Base-by-base conservation (phyloP, 2,888 invertebrate species). In the Limnephilus auricula region DNA sequence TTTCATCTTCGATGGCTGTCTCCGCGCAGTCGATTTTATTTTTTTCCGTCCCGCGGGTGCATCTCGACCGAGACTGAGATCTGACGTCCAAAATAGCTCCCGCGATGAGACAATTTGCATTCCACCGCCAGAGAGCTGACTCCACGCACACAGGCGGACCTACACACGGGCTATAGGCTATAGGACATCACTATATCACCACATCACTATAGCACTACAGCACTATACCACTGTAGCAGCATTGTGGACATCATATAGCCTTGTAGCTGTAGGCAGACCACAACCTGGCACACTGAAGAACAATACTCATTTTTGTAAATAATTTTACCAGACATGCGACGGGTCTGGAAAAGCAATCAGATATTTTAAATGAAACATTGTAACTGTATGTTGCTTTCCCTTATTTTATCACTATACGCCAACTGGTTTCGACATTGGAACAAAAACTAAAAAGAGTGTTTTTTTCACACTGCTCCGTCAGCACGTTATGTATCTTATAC, bases 71-170 rank as follows among this genome's bases (percentile, higher is more conserved):
- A 83, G 91, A 92, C 90, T 91, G 90, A 91, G 90, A 92, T 93
- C 92, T 86, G 90, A 88, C 89, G 93, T 93, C 93, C 90, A 92
- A 93, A 93, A 93, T 93, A 93, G 90, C 93, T 92, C 91, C 85
- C 90, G 90, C 90, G 92, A 93, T 92, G 92, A 93, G 93, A 93
- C 93, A 92, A 93, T 93, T 93, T 93, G 93, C 93, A 93, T 93
- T 93, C 93, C 93, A 83, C 90, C 80, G 90, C 92, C 92, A 91
- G 92, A 91, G 85, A 88, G 82, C 82, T 82, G 87, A 80, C 83
- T 78, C 65, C 83, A 89, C 91, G 37, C 90, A 90, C 82, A 88
- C 88, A 78, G 78, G 79, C 86, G 32, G 86, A 87, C 65, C 30
- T 32, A 79, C 31, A 30, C 79, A 32, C 37, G n/a, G 31, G 65